Evolutionary conservation across 2,797 vertebrate genomes (phyloP), one percentile per base, ranked within the genome.

Genomic region (Synaphobranchus kaupii): DNA sequence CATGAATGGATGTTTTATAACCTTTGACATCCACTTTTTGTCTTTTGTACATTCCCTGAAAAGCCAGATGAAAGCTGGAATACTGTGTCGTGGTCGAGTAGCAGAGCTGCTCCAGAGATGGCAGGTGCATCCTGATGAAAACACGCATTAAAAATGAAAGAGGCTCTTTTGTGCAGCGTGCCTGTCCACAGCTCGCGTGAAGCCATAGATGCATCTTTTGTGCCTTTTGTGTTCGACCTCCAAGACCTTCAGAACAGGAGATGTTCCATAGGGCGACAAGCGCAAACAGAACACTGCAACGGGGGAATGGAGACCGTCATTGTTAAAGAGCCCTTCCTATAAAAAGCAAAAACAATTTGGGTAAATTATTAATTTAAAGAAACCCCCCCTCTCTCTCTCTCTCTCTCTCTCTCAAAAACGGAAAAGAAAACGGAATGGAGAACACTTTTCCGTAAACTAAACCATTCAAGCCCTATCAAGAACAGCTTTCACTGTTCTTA

Each of bases 71-170:
- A 39, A 12, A 34, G 13, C 28, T 0, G 68, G 31, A 13, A 17
- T 5, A 17, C 28, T 9, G 25, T 1, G 60, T 6, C 4, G 25
- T 4, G 22, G 22, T 66, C 10, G 60, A 9, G 25, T 4, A 66
- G 60, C 54, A 17, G 54, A 1, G 22, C 60, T 4, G 22, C 48
- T 84, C 68, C 39, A 84, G 39, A 34, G 80, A 73, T 87, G 85
- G 90, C 88, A 92, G 89, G 91, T 91, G 86, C 83, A 85, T 88
- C 89, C 85, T 90, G 85, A 82, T 52, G 85, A 76, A 68, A 56
- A 66, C 58, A 39, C 58, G 80, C 87, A 54, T 90, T 85, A 89
- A 90, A 90, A 89, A 88, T 86, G 47, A 89, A 90, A 22, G 87
- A 80, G 85, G 34, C 84, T 63, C 84, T 82, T 86, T 76, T 81